These are phyloP conservation scores for Sphaerophoria taeniata DNA, from an alignment of 2,888 invertebrate species.

Conservation along the genomic window DNA sequence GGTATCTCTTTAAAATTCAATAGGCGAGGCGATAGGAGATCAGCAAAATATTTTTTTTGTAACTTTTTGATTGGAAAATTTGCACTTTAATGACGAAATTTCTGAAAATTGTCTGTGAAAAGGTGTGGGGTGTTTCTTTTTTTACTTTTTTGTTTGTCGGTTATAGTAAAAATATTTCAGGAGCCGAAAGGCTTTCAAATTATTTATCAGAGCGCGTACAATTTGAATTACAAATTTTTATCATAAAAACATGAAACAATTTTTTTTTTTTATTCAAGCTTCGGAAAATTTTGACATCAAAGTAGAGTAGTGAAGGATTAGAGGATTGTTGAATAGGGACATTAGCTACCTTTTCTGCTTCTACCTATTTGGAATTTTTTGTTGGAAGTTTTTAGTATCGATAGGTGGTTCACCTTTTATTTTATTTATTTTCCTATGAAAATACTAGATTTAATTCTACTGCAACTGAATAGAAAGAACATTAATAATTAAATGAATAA, in stretches of 20 bases:
- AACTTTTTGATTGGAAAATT: constrained; percentile 67
- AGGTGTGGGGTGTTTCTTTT: constrained; percentile 20
- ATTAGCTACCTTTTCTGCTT: no score
- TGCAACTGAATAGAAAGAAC: no score
- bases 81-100: constrained; percentile 68
- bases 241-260: neutral
- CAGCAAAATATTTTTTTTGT: neutral
- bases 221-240: constrained; percentile 34
- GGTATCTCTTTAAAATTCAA: constrained; percentile 36
- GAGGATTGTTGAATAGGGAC: no score
- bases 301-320: no score
- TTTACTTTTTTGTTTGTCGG: neutral
- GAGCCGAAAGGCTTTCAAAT: constrained; percentile 33
- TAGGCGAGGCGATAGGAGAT: neutral
- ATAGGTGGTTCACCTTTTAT: no score
- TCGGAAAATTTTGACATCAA: neutral
- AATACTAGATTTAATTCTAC: no score
- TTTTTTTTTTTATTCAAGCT: constrained; percentile 5
- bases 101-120: constrained; percentile 2
- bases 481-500: no score
- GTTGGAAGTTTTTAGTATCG: no score
- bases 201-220: neutral
- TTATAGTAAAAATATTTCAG: constrained; percentile 5
- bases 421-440: no score
- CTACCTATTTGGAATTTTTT: no score